Percentiles rank a stretch among this genome's conserved stretches.
Conservation (phyloP, 2,888 invertebrate genomes). For the Chrysodeixis includens region DNA sequence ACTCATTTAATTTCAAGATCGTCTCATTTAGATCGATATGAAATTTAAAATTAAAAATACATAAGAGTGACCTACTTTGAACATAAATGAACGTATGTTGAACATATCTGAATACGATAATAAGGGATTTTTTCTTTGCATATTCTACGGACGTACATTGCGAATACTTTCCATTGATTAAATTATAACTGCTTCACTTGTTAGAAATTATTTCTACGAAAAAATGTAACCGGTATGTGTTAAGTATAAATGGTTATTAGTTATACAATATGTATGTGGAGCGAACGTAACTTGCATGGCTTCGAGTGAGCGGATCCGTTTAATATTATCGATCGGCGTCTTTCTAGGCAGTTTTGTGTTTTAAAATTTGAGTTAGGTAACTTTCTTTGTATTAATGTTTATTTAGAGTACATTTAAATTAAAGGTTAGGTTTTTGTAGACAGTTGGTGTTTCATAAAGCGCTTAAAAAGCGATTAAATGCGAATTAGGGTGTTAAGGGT, state of each 20-base stretch:
- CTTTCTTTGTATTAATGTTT: neutral
- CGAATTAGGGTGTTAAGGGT: no score
- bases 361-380: conserved; percentile 20
- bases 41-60: neutral
- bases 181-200: conserved; percentile 48
- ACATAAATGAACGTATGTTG: no score
- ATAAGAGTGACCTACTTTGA: no score
- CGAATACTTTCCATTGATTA: conserved; percentile 44
- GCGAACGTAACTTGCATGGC: conserved; percentile 45
- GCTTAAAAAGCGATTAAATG: no score
- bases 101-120: no score
- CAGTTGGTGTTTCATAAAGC: no score
- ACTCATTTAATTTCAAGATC: neutral
- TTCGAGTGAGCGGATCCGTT: conserved; percentile 54
- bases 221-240: conserved; percentile 43
- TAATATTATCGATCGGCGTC: conserved; percentile 46
- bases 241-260: conserved; percentile 39
- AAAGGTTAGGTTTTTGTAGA: no score
- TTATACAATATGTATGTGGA: conserved; percentile 51
- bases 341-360: conserved; percentile 21
- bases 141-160: conserved; percentile 14
- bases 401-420: no score
- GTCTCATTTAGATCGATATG: no score
- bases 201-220: conserved; percentile 54
- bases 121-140: neutral